A percentile compares a stretch with the other conserved stretches of the same genome.
Conservation (phyloP, 2,888 invertebrate genomes). For the Meganola albula region DNA sequence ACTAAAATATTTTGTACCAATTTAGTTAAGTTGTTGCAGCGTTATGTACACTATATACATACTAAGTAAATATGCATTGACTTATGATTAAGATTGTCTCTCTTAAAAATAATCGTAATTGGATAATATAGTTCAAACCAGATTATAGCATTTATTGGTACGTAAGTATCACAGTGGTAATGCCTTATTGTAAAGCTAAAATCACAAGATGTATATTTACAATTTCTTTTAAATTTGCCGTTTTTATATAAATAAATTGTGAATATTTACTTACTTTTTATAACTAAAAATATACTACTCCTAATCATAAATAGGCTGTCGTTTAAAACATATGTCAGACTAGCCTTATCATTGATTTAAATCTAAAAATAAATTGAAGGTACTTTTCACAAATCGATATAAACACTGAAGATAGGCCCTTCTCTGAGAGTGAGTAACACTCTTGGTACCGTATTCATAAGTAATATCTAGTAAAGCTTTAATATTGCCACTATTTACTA, state of each 20-base stretch:
- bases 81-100: slow-evolving; percentile 29
- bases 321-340: slow-evolving; percentile 58
- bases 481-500: no score
- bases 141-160: slow-evolving; percentile 40
- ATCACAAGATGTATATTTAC: slow-evolving; percentile 28
- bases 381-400: slow-evolving; percentile 21
- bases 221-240: slow-evolving; percentile 16
- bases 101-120: slow-evolving; percentile 25
- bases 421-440: no score
- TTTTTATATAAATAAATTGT: slow-evolving; percentile 24
- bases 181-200: slow-evolving; percentile 27
- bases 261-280: slow-evolving; percentile 25
- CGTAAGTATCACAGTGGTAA: slow-evolving; percentile 47
- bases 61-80: slow-evolving; percentile 34
- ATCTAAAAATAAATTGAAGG: slow-evolving; percentile 26
- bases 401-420: slow-evolving; percentile 13
- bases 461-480: no score
- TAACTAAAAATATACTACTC: slow-evolving; percentile 23
- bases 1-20: slow-evolving; percentile 25
- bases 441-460: no score
- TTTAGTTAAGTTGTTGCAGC: slow-evolving; percentile 23
- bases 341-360: slow-evolving; percentile 25
- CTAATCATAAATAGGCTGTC: slow-evolving; percentile 36
- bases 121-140: slow-evolving; percentile 17
- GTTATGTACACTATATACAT: slow-evolving; percentile 56